Evolutionary conservation across 1,140 invertebrate genomes (phyloP), one percentile per base, ranked within the genome.

Genomic region (Oedothorax gibbosus): DNA sequence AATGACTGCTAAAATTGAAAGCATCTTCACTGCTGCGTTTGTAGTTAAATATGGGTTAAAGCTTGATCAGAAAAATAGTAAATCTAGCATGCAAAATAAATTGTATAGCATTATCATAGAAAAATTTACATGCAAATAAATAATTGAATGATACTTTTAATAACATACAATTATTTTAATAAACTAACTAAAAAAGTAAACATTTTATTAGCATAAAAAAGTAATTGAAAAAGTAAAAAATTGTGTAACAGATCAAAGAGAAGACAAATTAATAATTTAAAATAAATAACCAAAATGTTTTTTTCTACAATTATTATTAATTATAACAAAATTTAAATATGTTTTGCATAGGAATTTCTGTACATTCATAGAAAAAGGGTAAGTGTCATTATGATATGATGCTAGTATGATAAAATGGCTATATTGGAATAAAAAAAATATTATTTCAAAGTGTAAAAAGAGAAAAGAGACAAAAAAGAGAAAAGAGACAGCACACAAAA

Each of bases 1-100:
- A 35, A 35, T 35, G 5, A 35, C 35, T 35, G 5, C 5, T 35
- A 35, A 35, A 35, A 35, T 35, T 35, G 35, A 7, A 21, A n/a
- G 49, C 18, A 73, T 82, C 72, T 84, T 84, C 81, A 84, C 72
- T 84, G 81, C 81, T 84, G 81, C 81, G 72, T 84, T 76, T 84
- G 57, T 75, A 56, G 72, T 84, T 75, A 84, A 75, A 76, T 76
- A 76, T 84, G 81, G 81, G 81, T 84, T 84, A 84, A 84, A 84
- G 81, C 81, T 75, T 75, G 71, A 53, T 73, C 80, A 73, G 9
- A 82, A 73, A 64, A 53, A 21, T 54, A 68, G 68, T 20, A 18
- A 62, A 12, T 62, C 12, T 62, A 49, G 35, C 69, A 51, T 72
- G 69, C 69, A 68, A 54, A 68, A 35, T 60, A 54, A 68, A 35